Evolutionary conservation across 2,888 invertebrate species (phyloP), one percentile per base, ranked within the genome.

Genomic region (Leptopilina drosophilae): DNA sequence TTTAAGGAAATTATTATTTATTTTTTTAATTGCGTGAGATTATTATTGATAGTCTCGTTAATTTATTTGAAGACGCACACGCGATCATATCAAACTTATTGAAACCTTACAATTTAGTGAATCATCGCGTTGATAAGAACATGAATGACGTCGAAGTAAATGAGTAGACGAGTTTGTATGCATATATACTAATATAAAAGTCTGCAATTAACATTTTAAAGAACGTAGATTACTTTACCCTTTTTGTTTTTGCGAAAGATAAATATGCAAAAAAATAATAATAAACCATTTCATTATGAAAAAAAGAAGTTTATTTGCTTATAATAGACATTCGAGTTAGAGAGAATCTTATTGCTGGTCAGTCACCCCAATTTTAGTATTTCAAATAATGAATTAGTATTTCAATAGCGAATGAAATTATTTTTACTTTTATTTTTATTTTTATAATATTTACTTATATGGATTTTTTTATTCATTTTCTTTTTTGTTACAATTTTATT

Each of bases 81-180:
- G 26, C 42, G 2, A 33, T 65, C 26, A 12, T 65, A 59, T 66
- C 40, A 42, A 40, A 40, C 20, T 20, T 62, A 59, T 59, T 67
- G 11, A 11, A 2, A 7, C 26, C 6, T 11, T 26, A 6, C 1
- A 49, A 67, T 67, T 67, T 65, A 42, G 40, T 65, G 65, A 40
- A 65, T 65, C n/a, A 65, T 65, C 42, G 6, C 42, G 1, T 42
- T 42, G 66, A 66, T 66, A 66, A 66, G 66, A 66, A 49, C 20
- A 20, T 46, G 15, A 67, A 67, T 67, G 42, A 46, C 40, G 42
- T 15, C n/a, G 20, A 67, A 67, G 20, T 67, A 62, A 15, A 62
- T 20, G 62, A 62, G 15, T 59, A 42, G 7, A 62, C 62, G 3
- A 62, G 62, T 67, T 67, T 20, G 46, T 15, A 20, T 9, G 11